Conservation (phyloP, 2,888 invertebrate species). For the Camptogramma bilineatum region DNA sequence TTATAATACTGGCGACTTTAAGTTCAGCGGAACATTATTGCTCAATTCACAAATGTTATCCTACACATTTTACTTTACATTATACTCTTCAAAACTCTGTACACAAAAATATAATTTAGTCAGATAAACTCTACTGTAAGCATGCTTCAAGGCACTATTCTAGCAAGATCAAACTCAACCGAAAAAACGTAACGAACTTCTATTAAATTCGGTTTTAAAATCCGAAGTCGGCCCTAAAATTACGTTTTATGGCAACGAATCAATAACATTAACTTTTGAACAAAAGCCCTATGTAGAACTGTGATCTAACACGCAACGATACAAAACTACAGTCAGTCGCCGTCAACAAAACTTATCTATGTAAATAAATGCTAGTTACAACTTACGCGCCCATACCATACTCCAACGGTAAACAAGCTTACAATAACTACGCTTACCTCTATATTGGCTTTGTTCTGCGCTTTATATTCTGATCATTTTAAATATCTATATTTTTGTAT, state of each 20-base stretch:
- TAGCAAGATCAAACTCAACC: constrained; percentile 78
- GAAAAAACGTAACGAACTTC: constrained; percentile 65
- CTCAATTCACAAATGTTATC: constrained; percentile 61
- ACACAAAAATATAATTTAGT: constrained; percentile 76
- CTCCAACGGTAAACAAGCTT: constrained; percentile 59
- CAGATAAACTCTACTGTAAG: constrained; percentile 73
- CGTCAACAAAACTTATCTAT: constrained; percentile 35
- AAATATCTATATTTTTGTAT: constrained; percentile 7
- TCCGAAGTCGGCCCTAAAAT: constrained; percentile 78
- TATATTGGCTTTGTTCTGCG: constrained; percentile 82
- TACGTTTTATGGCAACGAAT: constrained; percentile 75
- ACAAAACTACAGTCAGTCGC: constrained; percentile 35
- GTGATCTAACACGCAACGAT: constrained; percentile 57
- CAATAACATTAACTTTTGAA: constrained; percentile 64
- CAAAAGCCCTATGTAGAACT: constrained; percentile 57
- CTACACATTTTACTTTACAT: constrained; percentile 45
- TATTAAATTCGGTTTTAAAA: constrained; percentile 82
- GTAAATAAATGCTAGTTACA: constrained; percentile 49
- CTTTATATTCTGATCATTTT: constrained; percentile 49
- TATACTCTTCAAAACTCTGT: constrained; percentile 59
- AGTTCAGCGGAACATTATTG: constrained; percentile 75
- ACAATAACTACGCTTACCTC: constrained; percentile 64
- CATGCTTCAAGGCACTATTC: constrained; percentile 85
- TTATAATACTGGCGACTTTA: constrained; percentile 71
- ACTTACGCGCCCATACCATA: constrained; percentile 42